These are phyloP conservation scores for Leptopilina drosophilae DNA, from an alignment of 2,888 invertebrate species.

Conservation along the genomic window DNA sequence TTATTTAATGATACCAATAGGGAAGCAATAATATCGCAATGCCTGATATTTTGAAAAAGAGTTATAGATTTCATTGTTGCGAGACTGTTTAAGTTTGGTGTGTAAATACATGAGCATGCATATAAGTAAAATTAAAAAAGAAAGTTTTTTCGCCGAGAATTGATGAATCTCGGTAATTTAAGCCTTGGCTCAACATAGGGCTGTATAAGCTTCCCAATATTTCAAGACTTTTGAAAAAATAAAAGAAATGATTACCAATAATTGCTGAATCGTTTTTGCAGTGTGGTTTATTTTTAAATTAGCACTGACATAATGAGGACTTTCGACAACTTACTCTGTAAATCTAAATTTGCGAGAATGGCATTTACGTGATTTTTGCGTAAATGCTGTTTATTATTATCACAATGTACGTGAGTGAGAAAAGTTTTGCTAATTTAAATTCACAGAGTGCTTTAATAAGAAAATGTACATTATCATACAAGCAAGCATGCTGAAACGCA, in stretches of 20 bases:
- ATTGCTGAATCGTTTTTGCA: neutral
- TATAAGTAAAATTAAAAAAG: neutral
- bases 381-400: too few species aligned
- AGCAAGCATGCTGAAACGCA: conserved; percentile 59
- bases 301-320: neutral
- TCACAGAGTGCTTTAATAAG: too few species aligned
- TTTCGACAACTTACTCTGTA: too few species aligned
- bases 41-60: neutral
- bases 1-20: too few species aligned
- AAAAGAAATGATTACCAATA: neutral
- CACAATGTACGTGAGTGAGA: too few species aligned
- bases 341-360: too few species aligned
- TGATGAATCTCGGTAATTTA: neutral
- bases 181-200: too few species aligned
- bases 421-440: too few species aligned
- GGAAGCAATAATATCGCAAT: neutral
- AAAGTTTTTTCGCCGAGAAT: neutral
- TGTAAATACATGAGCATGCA: conserved; percentile 5
- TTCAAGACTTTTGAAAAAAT: neutral
- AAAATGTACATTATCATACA: neutral
- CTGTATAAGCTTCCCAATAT: too few species aligned
- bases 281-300: neutral
- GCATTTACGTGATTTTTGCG: too few species aligned
- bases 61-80: conserved; percentile 1
- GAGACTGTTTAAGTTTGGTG: neutral